These are phyloP conservation scores for Onthophagus sagittarius DNA, from an alignment of 2,888 invertebrate genomes.

Conservation along the genomic window DNA sequence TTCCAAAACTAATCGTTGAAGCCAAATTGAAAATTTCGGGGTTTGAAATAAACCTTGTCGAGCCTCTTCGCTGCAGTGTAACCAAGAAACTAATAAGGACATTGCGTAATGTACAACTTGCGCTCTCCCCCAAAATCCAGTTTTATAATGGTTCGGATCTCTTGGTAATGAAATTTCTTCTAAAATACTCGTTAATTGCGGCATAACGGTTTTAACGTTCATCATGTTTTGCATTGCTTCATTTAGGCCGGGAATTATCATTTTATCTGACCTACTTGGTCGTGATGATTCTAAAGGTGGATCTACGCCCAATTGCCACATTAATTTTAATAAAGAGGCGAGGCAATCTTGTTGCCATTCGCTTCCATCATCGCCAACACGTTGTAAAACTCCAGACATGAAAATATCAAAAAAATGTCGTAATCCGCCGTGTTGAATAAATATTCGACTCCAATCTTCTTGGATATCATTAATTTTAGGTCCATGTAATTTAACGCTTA, in stretches of 20 bases:
- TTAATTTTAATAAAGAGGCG: constrained; percentile 77
- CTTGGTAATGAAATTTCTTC: constrained; percentile 80
- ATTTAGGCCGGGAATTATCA: constrained; percentile 68
- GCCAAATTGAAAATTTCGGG: constrained; percentile 72
- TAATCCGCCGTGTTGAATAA: constrained; percentile 84
- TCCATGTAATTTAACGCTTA: constrained; percentile 46
- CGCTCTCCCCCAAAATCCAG: constrained; percentile 89
- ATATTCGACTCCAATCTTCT: constrained; percentile 68
- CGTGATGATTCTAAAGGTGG: constrained; percentile 44
- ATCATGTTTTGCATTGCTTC: constrained; percentile 79
- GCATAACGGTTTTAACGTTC: constrained; percentile 78
- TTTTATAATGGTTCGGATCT: constrained; percentile 81
- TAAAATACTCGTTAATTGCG: constrained; percentile 79
- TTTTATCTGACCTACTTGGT: constrained; percentile 55
- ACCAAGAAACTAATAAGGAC: constrained; percentile 89
- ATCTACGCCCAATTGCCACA: constrained; percentile 81
- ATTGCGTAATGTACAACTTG: constrained; percentile 91
- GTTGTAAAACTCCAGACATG: constrained; percentile 59
- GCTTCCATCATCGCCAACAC: constrained; percentile 63
- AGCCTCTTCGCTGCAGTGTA: constrained; percentile 80
- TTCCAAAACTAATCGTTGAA: constrained; percentile 77
- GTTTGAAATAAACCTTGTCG: constrained; percentile 72
- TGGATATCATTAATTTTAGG: constrained; percentile 32
- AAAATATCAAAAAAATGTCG: constrained; percentile 88
- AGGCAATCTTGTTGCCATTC: constrained; percentile 96